phyloP scores from a whole-genome alignment of 2,797 vertebrate genomes.

The Lindbergichthys nudifrons region DNA sequence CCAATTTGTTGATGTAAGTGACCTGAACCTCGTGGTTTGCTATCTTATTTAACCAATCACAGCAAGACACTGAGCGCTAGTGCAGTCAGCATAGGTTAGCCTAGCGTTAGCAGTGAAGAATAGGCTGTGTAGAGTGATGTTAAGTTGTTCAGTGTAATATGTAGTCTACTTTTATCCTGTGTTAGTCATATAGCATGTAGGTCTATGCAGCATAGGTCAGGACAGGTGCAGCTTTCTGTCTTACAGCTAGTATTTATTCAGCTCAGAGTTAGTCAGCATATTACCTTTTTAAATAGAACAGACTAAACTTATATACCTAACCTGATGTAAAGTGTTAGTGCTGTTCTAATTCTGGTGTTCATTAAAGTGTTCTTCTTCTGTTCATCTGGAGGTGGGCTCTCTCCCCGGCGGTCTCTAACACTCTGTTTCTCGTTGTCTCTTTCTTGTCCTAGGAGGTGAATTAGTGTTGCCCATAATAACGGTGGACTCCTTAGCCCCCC shows the following conservation, averaged over 20 bases:
- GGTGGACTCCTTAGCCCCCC: slow-evolving; percentile 95
- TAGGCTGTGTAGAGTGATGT: slow-evolving; percentile 75
- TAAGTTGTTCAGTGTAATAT: slow-evolving; percentile 72
- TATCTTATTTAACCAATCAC: slow-evolving; percentile 91
- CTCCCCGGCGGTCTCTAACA: slow-evolving; percentile 69
- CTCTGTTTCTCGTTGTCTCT: slow-evolving; percentile 81
- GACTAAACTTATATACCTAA: slow-evolving; percentile 80
- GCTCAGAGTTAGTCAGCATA: slow-evolving; percentile 63
- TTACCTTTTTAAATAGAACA: slow-evolving; percentile 75
- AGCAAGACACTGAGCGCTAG: slow-evolving; percentile 76
- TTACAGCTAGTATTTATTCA: slow-evolving; percentile 64
- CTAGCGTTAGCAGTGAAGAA: slow-evolving; percentile 65
- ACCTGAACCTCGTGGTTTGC: slow-evolving; percentile 98
- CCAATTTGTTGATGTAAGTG: slow-evolving; percentile 99
- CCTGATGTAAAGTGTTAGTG: slow-evolving; percentile 81
- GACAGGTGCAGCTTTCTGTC: slow-evolving; percentile 53
- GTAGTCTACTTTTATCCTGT: slow-evolving; percentile 67
- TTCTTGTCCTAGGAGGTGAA: slow-evolving; percentile 94
- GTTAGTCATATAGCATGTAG: slow-evolving; percentile 65
- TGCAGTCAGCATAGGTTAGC: slow-evolving; percentile 50
- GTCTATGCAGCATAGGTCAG: slow-evolving; percentile 54
- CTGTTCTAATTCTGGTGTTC: slow-evolving; percentile 84
- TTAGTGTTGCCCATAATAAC: slow-evolving; percentile 97
- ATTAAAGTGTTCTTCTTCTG: slow-evolving; percentile 68
- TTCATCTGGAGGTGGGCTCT: slow-evolving; percentile 53